phyloP scores from a whole-genome alignment of 2,888 invertebrate species.

The Tipula unca region DNA sequence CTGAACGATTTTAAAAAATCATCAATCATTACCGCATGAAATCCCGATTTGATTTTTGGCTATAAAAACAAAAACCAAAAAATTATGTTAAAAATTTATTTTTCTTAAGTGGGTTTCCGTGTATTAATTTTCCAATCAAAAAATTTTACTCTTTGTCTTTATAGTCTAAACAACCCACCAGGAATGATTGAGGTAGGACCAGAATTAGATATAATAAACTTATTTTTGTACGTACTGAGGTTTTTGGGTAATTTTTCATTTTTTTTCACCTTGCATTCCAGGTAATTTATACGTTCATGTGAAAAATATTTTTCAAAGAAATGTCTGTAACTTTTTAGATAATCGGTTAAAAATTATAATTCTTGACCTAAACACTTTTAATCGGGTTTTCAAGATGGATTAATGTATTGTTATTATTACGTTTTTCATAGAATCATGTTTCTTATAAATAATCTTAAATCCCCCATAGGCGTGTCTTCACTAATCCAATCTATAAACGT shows the following conservation, averaged over 20 bases:
- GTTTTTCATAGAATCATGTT: background rate
- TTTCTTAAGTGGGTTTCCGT: background rate
- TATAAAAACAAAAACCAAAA: background rate
- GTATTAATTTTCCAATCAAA: background rate
- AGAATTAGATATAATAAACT: background rate
- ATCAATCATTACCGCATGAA: background rate
- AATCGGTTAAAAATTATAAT: background rate
- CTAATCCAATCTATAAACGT: background rate
- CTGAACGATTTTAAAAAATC: background rate
- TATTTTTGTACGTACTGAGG: background rate
- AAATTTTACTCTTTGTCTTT: background rate
- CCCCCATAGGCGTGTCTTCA: background rate
- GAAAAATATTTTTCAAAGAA: no score
- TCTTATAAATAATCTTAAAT: background rate
- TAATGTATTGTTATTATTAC: background rate
- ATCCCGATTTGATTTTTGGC: background rate
- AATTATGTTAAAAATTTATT: background rate
- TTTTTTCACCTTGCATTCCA: background rate
- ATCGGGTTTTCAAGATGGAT: background rate
- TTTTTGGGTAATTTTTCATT: background rate
- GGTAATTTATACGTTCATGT: background rate
- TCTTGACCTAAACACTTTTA: background rate
- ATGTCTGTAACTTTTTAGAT: background rate
- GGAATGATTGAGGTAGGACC: background rate
- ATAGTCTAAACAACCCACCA: background rate